Percentiles rank a stretch among this genome's conserved stretches.
Evolutionary conservation across 2,113 vertebrate genomes (phyloP).

Genomic region (Plecturocebus donacophilus): DNA sequence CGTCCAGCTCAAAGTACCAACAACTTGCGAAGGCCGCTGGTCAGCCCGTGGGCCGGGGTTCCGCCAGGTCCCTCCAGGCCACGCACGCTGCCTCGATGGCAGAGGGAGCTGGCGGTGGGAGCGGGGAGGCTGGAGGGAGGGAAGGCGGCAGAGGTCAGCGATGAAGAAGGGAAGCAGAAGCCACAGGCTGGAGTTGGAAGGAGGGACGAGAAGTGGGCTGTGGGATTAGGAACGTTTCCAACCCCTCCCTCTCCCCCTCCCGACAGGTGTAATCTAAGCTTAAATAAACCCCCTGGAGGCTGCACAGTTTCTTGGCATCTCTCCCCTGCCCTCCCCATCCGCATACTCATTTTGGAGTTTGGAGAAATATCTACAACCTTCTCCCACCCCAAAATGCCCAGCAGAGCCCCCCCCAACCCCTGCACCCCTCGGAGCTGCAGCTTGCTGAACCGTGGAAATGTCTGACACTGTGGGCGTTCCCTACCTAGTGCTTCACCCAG

Average conservation of each 20-base stretch:
- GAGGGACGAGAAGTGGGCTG: background rate
- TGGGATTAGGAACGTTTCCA: background rate
- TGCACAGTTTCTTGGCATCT: conserved; percentile 90
- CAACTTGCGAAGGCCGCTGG: background rate
- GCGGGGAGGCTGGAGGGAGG: background rate
- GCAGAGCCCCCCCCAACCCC: conserved; percentile 89
- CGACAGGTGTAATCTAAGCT: conserved; percentile 99
- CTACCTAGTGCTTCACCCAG: conserved; percentile 82
- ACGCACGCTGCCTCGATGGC: background rate
- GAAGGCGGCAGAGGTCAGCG: background rate
- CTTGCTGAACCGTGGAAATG: conserved; percentile 89
- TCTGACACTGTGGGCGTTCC: conserved; percentile 84
- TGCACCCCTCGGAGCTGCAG: conserved; percentile 85
- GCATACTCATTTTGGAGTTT: conserved; percentile 94
- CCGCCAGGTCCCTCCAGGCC: conserved; percentile 37
- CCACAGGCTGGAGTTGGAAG: background rate
- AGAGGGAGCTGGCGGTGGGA: conserved; percentile 29
- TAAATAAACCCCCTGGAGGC: conserved; percentile 92
- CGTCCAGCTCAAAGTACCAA: background rate
- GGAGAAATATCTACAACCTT: conserved; percentile 82
- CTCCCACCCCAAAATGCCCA: conserved; percentile 95
- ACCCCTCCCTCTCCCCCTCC: background rate
- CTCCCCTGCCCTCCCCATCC: conserved; percentile 80
- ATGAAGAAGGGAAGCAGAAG: conserved; percentile 23
- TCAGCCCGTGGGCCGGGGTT: background rate